A percentile compares a stretch with the other conserved stretches of the same genome.
Evolutionary conservation across 2,113 vertebrate genomes (phyloP).

Genomic region (Cyanoliseus patagonus): DNA sequence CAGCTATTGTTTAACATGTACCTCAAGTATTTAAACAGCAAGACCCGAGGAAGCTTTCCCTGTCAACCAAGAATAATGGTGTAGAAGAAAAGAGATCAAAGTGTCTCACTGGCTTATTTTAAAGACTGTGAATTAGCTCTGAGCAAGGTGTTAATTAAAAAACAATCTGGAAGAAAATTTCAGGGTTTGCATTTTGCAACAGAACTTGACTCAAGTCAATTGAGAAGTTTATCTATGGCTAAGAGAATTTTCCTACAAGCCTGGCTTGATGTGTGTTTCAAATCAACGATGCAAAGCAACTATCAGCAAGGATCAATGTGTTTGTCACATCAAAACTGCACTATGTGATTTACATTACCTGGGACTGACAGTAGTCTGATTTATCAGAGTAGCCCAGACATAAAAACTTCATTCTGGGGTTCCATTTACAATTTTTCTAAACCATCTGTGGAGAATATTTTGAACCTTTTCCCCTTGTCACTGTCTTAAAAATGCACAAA

Average conservation of each 20-base stretch:
- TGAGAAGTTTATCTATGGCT: not conserved
- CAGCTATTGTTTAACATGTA: not conserved
- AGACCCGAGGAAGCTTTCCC: not conserved
- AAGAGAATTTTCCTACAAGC: not conserved
- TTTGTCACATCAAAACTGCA: constrained; percentile 48
- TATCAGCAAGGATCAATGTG: constrained; percentile 46
- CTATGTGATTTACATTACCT: not conserved
- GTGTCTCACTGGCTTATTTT: not conserved
- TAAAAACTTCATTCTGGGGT: not conserved
- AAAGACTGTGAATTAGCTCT: constrained; percentile 50
- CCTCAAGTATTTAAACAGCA: not conserved
- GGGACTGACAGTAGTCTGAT: not conserved
- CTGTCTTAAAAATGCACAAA: not conserved
- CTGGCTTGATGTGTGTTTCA: not conserved
- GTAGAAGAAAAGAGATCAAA: constrained; percentile 23
- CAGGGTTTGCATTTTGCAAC: constrained; percentile 26
- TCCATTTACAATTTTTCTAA: not conserved
- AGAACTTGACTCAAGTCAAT: not conserved
- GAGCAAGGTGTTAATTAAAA: constrained; percentile 64
- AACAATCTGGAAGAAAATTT: constrained; percentile 30
- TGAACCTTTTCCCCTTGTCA: not conserved
- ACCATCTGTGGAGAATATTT: not conserved
- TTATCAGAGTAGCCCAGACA: not conserved
- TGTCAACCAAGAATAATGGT: not conserved
- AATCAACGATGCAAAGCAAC: constrained; percentile 44